phyloP scores from a whole-genome alignment of 2,113 vertebrate genomes.

The Mobula hypostoma region DNA sequence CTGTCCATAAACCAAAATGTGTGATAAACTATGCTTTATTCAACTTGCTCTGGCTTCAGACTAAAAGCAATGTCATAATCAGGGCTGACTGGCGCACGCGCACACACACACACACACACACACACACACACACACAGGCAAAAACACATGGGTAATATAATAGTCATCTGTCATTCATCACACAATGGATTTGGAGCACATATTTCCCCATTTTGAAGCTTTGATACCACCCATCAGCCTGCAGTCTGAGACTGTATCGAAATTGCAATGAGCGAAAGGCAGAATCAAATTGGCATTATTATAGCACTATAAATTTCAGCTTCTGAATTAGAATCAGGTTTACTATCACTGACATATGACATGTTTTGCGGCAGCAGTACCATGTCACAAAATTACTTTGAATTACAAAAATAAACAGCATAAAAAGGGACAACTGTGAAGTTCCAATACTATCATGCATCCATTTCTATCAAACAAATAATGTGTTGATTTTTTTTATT shows the following conservation, averaged over 20 bases:
- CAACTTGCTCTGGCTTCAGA: background rate
- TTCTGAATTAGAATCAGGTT: background rate
- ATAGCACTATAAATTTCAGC: constrained; percentile 1
- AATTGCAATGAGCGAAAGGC: constrained; percentile 19
- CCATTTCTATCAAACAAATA: constrained; percentile 42
- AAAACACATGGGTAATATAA: background rate
- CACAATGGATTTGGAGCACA: background rate
- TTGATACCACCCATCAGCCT: constrained; percentile 16
- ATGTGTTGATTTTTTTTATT: constrained; percentile 9
- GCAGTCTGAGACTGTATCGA: constrained; percentile 39
- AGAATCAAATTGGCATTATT: constrained; percentile 41
- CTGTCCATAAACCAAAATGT: background rate
- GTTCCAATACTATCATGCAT: constrained; percentile 41
- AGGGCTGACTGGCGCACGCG: background rate
- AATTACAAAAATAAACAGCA: too few relatives aligned
- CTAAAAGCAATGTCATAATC: background rate
- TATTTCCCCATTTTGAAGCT: background rate
- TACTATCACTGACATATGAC: too few relatives aligned
- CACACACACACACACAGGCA: background rate
- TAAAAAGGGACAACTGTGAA: background rate
- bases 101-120: background rate
- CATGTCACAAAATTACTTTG: too few relatives aligned
- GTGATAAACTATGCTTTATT: background rate
- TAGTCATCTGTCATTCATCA: background rate
- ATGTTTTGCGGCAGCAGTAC: too few relatives aligned